phyloP scores from a whole-genome alignment of 2,113 vertebrate genomes.

The Anas platyrhynchos region DNA sequence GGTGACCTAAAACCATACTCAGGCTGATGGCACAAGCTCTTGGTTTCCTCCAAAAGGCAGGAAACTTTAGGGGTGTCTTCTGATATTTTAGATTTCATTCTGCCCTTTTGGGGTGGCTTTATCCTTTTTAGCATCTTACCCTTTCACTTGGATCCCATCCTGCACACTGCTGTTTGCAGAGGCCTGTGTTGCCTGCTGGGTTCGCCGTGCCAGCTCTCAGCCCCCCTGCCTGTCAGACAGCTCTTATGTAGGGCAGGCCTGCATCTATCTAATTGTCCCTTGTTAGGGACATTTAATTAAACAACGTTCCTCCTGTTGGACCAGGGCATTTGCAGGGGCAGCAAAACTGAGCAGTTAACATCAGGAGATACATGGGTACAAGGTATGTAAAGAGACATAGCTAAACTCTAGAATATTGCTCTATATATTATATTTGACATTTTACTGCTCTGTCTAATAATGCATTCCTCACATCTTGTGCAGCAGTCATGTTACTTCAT shows the following conservation, averaged over 20 bases:
- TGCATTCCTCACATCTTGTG: not conserved
- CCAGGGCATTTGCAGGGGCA: conserved; percentile 16
- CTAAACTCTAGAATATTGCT: conserved; percentile 52
- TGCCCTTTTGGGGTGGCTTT: not conserved
- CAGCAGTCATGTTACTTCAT: conserved; percentile 15
- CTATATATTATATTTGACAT: conserved; percentile 40
- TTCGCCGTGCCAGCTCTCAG: not conserved
- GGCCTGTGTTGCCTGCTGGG: not conserved
- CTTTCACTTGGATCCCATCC: not conserved
- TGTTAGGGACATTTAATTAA: conserved; percentile 39
- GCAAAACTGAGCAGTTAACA: conserved; percentile 66
- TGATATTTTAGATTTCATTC: not conserved
- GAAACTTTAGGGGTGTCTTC: not conserved
- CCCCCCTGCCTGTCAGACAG: not conserved
- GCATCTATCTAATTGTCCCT: not conserved
- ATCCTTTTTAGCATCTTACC: not conserved
- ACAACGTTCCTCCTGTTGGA: not conserved
- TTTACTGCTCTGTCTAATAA: conserved; percentile 46
- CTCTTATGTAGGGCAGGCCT: not conserved
- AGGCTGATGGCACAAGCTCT: not conserved
- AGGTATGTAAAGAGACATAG: conserved; percentile 51
- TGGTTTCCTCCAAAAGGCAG: not conserved
- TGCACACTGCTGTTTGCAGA: not conserved
- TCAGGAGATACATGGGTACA: not conserved
- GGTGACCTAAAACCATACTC: not conserved